Conservation (phyloP, 2,797 vertebrate species). For the Enteromius treurensis region DNA sequence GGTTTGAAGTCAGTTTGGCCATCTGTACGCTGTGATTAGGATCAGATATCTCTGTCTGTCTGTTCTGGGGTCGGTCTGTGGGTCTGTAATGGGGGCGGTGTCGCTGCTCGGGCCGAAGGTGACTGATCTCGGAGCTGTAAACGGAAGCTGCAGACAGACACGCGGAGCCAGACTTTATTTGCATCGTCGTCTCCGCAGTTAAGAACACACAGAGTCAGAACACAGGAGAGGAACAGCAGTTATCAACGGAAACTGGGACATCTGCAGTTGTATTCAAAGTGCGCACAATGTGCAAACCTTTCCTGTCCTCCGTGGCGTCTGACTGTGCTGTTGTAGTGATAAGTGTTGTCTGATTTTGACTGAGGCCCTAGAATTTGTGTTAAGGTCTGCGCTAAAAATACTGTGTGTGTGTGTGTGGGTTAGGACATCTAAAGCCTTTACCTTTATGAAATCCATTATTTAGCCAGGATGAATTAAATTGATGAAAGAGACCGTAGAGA, state of each 20-base stretch:
- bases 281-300: slow-evolving; percentile 8
- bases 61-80: neutral
- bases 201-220: slow-evolving; percentile 32
- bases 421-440: slow-evolving; percentile 32
- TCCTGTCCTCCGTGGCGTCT: slow-evolving; percentile 36
- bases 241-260: slow-evolving; percentile 45
- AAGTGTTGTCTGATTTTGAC: slow-evolving; percentile 51
- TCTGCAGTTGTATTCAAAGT: slow-evolving; percentile 52
- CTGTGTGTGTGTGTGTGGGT: slow-evolving; percentile 47
- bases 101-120: slow-evolving; percentile 35
- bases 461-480: neutral
- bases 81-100: slow-evolving; percentile 29
- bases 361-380: slow-evolving; percentile 21
- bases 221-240: slow-evolving; percentile 36
- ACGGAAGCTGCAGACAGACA: slow-evolving; percentile 11
- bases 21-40: neutral
- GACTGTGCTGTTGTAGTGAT: slow-evolving; percentile 47
- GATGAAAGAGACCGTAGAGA: neutral
- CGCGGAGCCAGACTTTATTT: slow-evolving; percentile 51
- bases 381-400: slow-evolving; percentile 50
- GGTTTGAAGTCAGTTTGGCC: slow-evolving; percentile 22
- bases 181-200: slow-evolving; percentile 38
- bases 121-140: slow-evolving; percentile 49
- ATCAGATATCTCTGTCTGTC: slow-evolving; percentile 11
- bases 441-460: slow-evolving; percentile 20